Conservation (phyloP, 2,113 vertebrate species). For the Bucco capensis region DNA sequence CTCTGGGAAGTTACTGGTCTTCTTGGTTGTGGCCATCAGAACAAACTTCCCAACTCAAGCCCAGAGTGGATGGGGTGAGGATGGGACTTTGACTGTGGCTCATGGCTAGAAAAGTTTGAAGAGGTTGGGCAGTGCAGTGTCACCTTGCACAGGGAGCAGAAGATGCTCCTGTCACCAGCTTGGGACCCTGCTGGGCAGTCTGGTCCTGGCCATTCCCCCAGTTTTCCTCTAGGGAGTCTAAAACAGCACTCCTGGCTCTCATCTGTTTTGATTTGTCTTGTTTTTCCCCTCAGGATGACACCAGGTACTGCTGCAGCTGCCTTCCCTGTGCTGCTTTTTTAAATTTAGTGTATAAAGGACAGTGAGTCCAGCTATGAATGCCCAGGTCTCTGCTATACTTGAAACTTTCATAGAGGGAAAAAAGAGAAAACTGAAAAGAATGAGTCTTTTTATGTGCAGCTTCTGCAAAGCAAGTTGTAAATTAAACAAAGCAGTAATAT, state of each 20-base stretch:
- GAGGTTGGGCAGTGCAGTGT: not conserved
- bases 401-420: slow-evolving; percentile 44
- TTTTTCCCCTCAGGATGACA: slow-evolving; percentile 45
- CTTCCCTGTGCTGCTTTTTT: slow-evolving; percentile 56
- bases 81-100: not conserved
- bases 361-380: slow-evolving; percentile 51
- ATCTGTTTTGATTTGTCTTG: slow-evolving; percentile 67
- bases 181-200: not conserved
- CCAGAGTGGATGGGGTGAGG: not conserved
- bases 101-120: not conserved
- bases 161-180: not conserved
- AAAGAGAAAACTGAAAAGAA: slow-evolving; percentile 5
- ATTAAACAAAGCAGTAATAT: slow-evolving; percentile 69
- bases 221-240: not conserved
- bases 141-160: not conserved
- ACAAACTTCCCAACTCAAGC: not conserved
- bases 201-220: not conserved
- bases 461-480: slow-evolving; percentile 67
- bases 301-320: slow-evolving; percentile 70
- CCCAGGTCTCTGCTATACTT: slow-evolving; percentile 69
- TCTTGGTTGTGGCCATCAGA: slow-evolving; percentile 1
- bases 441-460: slow-evolving; percentile 65
- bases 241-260: slow-evolving; percentile 23
- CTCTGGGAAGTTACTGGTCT: not conserved
- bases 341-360: slow-evolving; percentile 63